These are phyloP conservation scores for Protaetia brevitarsis DNA, from an alignment of 1,140 invertebrate species.

Conservation along the genomic window DNA sequence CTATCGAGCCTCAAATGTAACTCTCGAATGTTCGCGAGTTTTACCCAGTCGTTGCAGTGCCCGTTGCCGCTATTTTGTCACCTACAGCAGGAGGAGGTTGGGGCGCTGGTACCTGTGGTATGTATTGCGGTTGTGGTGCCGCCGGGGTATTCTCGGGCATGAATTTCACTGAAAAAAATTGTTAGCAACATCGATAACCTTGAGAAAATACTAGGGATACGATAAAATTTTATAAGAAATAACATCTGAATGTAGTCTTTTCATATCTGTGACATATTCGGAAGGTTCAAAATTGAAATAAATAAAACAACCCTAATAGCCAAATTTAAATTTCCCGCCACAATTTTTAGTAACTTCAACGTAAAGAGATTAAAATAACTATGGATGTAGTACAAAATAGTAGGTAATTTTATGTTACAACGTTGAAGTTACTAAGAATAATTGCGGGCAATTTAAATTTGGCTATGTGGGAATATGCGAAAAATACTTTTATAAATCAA, in stretches of 20 bases:
- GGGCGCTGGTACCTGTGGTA: background rate
- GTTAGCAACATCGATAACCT: background rate
- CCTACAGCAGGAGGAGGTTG: background rate
- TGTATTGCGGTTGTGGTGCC: background rate
- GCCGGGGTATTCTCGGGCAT: slow-evolving; percentile 36
- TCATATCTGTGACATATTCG: too few relatives aligned
- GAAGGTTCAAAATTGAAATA: too few relatives aligned
- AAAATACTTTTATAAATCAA: too few relatives aligned
- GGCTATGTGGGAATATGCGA: too few relatives aligned
- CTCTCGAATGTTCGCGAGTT: background rate
- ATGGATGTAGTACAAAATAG: too few relatives aligned
- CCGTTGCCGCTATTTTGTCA: background rate
- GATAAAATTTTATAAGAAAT: background rate
- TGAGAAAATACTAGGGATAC: background rate
- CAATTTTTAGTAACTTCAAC: too few relatives aligned
- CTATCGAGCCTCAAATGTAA: background rate
- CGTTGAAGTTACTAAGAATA: too few relatives aligned
- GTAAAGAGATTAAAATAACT: too few relatives aligned
- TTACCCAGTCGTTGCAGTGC: slow-evolving; percentile 1
- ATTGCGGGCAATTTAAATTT: too few relatives aligned
- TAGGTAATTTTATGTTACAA: too few relatives aligned
- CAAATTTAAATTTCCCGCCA: too few relatives aligned
- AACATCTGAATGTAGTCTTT: background rate
- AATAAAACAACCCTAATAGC: too few relatives aligned
- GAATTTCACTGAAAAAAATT: slow-evolving; percentile 40